Conservation (phyloP, 2,113 vertebrate species). For the Crotophaga sulcirostris region DNA sequence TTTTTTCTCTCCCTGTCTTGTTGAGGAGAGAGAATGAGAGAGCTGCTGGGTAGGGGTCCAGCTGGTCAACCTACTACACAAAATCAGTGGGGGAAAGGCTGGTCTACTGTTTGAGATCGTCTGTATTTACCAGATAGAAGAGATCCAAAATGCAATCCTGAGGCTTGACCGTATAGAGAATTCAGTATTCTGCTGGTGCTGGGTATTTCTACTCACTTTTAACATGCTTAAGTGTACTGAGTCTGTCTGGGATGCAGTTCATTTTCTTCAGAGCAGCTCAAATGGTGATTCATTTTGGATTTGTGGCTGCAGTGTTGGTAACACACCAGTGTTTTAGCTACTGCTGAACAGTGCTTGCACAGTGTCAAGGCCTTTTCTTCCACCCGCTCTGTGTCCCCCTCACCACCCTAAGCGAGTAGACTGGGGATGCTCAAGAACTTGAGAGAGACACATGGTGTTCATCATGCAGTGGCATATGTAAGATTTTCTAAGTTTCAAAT, state of each 20-base stretch:
- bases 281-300: neutral
- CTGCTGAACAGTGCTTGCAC: neutral
- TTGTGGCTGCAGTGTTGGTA: neutral
- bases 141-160: neutral
- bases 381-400: neutral
- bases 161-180: neutral
- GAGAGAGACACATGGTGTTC: neutral
- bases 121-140: neutral
- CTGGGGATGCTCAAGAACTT: neutral
- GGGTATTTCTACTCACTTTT: neutral
- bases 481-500: neutral
- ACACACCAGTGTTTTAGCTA: neutral
- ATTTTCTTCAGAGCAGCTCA: neutral
- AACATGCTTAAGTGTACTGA: neutral
- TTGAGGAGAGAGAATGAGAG: neutral
- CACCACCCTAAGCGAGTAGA: rapidly evolving
- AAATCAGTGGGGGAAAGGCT: neutral
- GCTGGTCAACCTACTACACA: neutral
- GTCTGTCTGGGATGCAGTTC: neutral
- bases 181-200: neutral
- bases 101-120: neutral
- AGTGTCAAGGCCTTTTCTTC: neutral
- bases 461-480: neutral
- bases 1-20: too few species aligned
- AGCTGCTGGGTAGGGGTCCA: neutral